Evolutionary conservation across 1,140 invertebrate species (phyloP), one percentile per base, ranked within the genome.

Genomic region (Pseudobourletiella spinata): DNA sequence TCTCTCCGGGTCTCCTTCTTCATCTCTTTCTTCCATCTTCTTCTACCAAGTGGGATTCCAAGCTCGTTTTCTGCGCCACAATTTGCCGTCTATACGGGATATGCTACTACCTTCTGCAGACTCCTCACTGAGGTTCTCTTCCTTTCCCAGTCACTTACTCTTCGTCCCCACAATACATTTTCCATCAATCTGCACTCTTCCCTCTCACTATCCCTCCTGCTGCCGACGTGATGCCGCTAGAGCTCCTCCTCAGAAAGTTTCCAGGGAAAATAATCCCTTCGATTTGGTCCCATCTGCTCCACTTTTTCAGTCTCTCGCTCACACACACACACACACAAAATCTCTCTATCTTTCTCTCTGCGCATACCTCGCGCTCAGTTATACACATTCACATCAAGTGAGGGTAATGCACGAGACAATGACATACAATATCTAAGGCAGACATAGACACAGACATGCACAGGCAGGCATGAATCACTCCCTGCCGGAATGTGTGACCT

Each of bases 241-340:
- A 48, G 8, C 44, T 6, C 16, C 8, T 18, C 6, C 6, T 6
- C 4, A 22, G n/a, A 6, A 51, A 26, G 25, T 25, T 51, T 14
- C 48, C 24, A 51, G 25, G 24, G 24, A n/a, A n/a, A n/a, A n/a
- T 14, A 25, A 6, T 51, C 3, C 20, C 48, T 51, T 51, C 16
- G 18, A 11, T 26, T 15, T 55, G 14, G 24, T 56, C 51, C 28
- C 30, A 56, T 54, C 51, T 54, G 48, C 48, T 51, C 54, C 51
- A 56, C 30, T 57, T 54, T 61, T 54, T 29, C 22, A 46, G 35
- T 29, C 48, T 43, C 43, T 22, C 43, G 3, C 4, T 3, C 18
- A 46, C 18, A 46, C 43, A 8, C 35, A 39, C 35, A 39, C 35
- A 11, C n/a, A n/a, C n/a, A 39, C 35, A 39, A 39, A 39, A n/a